phyloP scores from a whole-genome alignment of 2,797 vertebrate genomes.

The Enteromius unitaeniatus region DNA sequence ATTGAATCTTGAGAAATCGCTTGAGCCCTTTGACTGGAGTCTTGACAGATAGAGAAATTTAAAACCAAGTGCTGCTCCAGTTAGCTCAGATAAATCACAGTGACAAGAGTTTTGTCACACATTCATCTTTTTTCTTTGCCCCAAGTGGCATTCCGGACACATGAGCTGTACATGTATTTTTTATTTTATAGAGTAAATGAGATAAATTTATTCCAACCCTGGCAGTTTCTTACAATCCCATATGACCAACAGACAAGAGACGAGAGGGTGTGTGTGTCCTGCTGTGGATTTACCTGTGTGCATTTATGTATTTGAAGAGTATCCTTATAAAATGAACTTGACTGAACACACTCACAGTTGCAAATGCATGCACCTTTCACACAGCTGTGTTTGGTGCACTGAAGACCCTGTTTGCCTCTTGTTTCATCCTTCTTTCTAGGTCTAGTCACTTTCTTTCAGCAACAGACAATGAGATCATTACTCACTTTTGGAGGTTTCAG shows the following conservation, averaged over 20 bases:
- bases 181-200: background rate
- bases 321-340: slow-evolving; percentile 2
- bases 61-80: background rate
- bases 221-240: slow-evolving; percentile 23
- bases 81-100: slow-evolving; percentile 36
- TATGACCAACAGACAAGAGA: slow-evolving; percentile 33
- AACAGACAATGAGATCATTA: slow-evolving; percentile 26
- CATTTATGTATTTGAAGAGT: background rate
- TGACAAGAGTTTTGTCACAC: background rate
- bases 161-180: background rate
- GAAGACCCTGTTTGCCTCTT: background rate
- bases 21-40: background rate
- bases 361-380: background rate
- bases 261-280: background rate
- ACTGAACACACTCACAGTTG: background rate
- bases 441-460: slow-evolving; percentile 20
- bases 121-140: background rate
- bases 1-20: background rate
- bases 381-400: background rate
- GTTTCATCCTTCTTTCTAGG: background rate
- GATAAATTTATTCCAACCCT: slow-evolving; percentile 34
- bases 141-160: slow-evolving; percentile 8
- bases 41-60: background rate
- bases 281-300: slow-evolving; percentile 37
- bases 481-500: slow-evolving; percentile 11